Evolutionary conservation across 2,888 invertebrate species (phyloP).

Genomic region (Agrochola lota): DNA sequence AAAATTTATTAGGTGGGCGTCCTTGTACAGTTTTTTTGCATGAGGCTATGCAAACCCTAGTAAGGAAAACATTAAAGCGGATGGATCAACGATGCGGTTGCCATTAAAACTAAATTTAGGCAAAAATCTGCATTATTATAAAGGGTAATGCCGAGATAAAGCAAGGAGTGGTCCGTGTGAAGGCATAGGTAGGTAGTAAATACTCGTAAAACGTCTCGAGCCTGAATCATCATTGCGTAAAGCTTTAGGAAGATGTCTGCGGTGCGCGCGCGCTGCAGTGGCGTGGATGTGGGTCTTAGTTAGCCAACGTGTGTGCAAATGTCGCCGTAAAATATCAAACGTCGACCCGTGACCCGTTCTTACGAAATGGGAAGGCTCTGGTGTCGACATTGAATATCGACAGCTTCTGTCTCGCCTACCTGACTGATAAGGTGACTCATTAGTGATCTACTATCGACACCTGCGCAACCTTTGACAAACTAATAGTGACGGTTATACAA

Average conservation of each 20-base stretch:
- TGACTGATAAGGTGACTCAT: slow-evolving; percentile 52
- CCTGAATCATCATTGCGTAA: slow-evolving; percentile 82
- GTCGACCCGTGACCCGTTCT: slow-evolving; percentile 82
- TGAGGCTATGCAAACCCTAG: slow-evolving; percentile 19
- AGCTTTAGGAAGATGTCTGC: slow-evolving; percentile 73
- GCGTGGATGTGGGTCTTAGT: slow-evolving; percentile 75
- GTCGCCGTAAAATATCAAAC: slow-evolving; percentile 86
- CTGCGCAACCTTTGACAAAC: slow-evolving; percentile 54
- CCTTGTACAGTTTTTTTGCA: slow-evolving; percentile 51
- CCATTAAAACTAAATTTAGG: slow-evolving; percentile 61
- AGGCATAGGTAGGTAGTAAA: slow-evolving; percentile 60
- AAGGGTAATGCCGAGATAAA: slow-evolving; percentile 64
- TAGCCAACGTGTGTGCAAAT: slow-evolving; percentile 84
- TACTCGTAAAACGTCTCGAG: slow-evolving; percentile 70
- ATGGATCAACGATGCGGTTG: slow-evolving; percentile 63
- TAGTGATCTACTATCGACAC: slow-evolving; percentile 52
- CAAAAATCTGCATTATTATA: slow-evolving; percentile 63
- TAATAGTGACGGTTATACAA: slow-evolving; percentile 55
- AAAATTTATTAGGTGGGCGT: slow-evolving; percentile 47
- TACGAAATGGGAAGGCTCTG: slow-evolving; percentile 77
- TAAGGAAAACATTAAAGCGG: slow-evolving; percentile 53
- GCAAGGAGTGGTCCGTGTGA: slow-evolving; percentile 65
- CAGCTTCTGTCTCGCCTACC: slow-evolving; percentile 45
- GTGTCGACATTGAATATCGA: slow-evolving; percentile 70
- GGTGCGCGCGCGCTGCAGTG: slow-evolving; percentile 65